Evolutionary conservation across 2,113 vertebrate genomes (phyloP).

Genomic region (Anser brachyrhynchus): DNA sequence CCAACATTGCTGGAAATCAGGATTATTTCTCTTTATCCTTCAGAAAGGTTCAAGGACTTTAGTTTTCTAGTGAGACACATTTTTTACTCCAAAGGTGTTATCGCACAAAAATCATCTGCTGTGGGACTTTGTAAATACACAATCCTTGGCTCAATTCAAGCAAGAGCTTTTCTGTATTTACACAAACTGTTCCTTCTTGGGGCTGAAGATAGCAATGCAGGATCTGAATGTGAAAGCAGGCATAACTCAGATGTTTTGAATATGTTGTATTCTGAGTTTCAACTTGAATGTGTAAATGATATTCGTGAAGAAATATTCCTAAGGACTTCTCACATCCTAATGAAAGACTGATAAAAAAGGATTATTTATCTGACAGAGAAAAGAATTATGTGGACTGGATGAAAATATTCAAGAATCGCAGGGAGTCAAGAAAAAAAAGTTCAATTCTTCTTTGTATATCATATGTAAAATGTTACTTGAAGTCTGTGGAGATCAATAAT

Average conservation of each 20-base stretch:
- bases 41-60: not conserved
- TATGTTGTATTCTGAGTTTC: not conserved
- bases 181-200: not conserved
- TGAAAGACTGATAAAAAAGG: not conserved
- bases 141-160: not conserved
- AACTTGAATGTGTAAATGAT: not conserved
- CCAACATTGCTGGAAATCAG: not conserved
- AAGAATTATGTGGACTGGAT: not conserved
- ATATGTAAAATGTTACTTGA: not conserved
- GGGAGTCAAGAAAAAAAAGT: not conserved
- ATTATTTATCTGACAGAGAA: not conserved
- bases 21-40: not conserved
- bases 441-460: not conserved
- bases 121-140: not conserved
- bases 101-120: not conserved
- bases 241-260: not conserved
- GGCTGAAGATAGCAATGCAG: not conserved
- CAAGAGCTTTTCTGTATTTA: not conserved
- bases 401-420: not conserved
- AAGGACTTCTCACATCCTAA: not conserved
- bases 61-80: not conserved
- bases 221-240: not conserved
- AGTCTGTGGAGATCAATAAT: not conserved
- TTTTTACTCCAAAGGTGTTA: not conserved
- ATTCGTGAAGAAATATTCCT: not conserved